Evolutionary conservation across 2,113 vertebrate species (phyloP).

Genomic region (Caranx melampygus): DNA sequence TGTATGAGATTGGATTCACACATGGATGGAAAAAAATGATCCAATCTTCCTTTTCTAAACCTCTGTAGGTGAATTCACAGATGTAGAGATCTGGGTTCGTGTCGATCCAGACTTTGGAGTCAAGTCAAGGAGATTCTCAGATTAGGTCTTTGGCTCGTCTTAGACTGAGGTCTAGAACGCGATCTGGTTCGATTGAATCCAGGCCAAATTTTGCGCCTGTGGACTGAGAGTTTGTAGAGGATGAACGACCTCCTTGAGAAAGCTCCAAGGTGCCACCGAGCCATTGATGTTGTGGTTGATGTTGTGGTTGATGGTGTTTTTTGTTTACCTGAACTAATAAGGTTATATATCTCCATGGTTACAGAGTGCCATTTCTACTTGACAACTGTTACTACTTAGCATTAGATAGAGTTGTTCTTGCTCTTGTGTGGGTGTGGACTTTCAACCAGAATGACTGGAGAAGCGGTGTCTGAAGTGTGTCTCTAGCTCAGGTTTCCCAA

Average conservation of each 20-base stretch:
- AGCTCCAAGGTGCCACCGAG: slow-evolving; percentile 43
- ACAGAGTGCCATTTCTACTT: slow-evolving; percentile 79
- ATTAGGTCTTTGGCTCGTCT: not conserved
- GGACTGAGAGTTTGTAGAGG: slow-evolving; percentile 11
- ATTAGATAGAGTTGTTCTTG: slow-evolving; percentile 67
- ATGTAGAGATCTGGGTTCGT: not conserved
- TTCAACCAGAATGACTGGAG: slow-evolving; percentile 45
- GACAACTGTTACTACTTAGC: slow-evolving; percentile 77
- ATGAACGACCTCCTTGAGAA: slow-evolving; percentile 28
- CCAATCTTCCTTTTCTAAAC: slow-evolving; percentile 12
- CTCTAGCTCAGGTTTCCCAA: slow-evolving; percentile 29
- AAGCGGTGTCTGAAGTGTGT: slow-evolving; percentile 34
- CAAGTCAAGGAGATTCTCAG: not conserved
- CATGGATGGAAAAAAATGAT: not conserved
- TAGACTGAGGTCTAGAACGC: not conserved
- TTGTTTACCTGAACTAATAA: slow-evolving; percentile 74
- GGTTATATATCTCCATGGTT: slow-evolving; percentile 76
- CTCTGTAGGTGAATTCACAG: not conserved
- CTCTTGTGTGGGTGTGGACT: slow-evolving; percentile 60
- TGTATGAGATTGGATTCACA: slow-evolving; percentile 23
- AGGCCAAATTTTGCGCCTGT: not conserved
- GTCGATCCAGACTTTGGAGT: not conserved
- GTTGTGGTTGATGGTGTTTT: slow-evolving; percentile 74
- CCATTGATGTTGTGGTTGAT: slow-evolving; percentile 71
- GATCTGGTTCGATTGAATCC: not conserved